These are phyloP conservation scores for Bradypodion ventrale DNA, from an alignment of 2,797 vertebrate genomes.

Conservation along the genomic window DNA sequence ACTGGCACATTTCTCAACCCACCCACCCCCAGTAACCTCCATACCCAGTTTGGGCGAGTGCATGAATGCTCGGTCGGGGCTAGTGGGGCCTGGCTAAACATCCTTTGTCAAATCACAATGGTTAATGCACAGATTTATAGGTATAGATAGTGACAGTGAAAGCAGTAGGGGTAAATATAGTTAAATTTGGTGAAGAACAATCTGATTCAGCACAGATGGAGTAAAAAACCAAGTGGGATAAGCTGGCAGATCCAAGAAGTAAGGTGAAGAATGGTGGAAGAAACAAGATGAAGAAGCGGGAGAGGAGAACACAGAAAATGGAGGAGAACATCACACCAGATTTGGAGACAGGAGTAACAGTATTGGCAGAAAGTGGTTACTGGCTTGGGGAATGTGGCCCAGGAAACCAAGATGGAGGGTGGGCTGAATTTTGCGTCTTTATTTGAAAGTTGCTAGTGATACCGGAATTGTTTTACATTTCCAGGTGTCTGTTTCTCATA, in stretches of 20 bases:
- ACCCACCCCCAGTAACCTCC: too few species aligned
- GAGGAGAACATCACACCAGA: background rate
- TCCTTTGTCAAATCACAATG: too few species aligned
- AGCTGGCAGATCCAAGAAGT: background rate
- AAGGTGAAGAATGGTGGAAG: background rate
- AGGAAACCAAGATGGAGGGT: background rate
- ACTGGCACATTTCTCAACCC: too few species aligned
- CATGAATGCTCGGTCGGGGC: too few species aligned
- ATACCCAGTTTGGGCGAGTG: too few species aligned
- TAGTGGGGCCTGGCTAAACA: too few species aligned
- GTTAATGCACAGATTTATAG: too few species aligned
- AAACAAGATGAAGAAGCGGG: background rate
- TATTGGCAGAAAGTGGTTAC: background rate
- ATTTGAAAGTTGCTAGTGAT: background rate
- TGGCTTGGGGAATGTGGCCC: background rate
- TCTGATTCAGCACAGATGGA: too few species aligned
- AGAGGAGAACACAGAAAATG: background rate
- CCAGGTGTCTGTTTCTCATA: background rate
- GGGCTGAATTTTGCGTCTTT: background rate
- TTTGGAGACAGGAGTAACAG: background rate
- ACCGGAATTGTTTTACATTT: background rate
- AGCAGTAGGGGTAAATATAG: too few species aligned
- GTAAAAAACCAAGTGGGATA: rapidly evolving
- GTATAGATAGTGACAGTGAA: too few species aligned
- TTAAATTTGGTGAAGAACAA: too few species aligned